Base-by-base conservation (phyloP, 2,888 invertebrate species). In the Halocaridina rubra region DNA sequence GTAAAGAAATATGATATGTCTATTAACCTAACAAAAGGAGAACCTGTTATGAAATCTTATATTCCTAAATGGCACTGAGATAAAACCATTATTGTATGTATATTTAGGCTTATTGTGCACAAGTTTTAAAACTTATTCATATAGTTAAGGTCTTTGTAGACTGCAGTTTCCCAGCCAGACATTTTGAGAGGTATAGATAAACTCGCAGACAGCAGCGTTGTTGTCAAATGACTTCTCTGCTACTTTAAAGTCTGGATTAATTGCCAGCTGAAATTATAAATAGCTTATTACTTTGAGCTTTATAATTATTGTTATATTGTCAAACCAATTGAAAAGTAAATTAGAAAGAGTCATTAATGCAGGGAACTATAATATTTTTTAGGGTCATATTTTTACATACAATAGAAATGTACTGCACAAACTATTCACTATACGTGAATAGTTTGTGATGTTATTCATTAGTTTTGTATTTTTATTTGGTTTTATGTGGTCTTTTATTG, bases 161-260 rank as follows among this genome's bases (percentile, higher is more conserved):
- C 57, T 46, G 24, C 88, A 88, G 79, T 88, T 85, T 22, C 85
- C 84, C 10, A 88, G 67, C 81, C 86, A 87, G 32, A 81, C 85
- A 53, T 22, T 84, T 30, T 82, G 76, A 10, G 29, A 10, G 16
- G 94, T 93, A 89, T 98, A 95, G 72, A 94, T 93, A 74, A 98
- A 92, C 76, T 93, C 93, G 90, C 98, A 98, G 0, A 93, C 92
- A 0, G 96, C 97, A 0, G 96, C 97, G 90, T 98, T 98, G 92
- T 98, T 98, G 89, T 96, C 95, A 90, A 93, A 98, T 71, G 93
- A 94, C 92, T 96, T 95, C 91, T 98, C 98, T 1, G 97, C 94
- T 16, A 98, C 94, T 90, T 97, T 95, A 90, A 95, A 95, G 90
- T 97, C 96, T 0, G 98, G 97, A 91, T 98, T 98, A 19, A 98